Percentiles rank a stretch among this genome's conserved stretches.
These are phyloP conservation scores for Tholera decimalis DNA, from an alignment of 2,888 invertebrate species.

Conservation along the genomic window DNA sequence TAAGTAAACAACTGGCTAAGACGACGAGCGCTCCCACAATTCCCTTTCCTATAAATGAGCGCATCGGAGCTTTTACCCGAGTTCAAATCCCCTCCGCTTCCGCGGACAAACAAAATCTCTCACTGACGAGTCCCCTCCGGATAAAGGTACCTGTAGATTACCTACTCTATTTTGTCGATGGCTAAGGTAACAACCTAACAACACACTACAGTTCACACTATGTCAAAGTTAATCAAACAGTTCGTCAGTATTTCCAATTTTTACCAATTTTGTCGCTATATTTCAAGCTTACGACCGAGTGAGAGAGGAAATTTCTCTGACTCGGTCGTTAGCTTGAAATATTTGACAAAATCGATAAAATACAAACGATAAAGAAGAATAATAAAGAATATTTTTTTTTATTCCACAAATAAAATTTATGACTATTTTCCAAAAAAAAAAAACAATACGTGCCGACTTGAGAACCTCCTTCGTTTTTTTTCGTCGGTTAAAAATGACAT, in stretches of 20 bases:
- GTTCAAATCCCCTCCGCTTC: constrained; percentile 42
- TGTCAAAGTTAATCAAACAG: constrained; percentile 26
- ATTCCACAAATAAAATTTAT: too few relatives aligned
- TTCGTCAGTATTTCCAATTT: constrained; percentile 10
- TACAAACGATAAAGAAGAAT: neutral
- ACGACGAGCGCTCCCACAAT: constrained; percentile 28
- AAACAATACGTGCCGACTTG: too few relatives aligned
- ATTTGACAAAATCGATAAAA: constrained; percentile 5
- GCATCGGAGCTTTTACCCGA: constrained; percentile 31
- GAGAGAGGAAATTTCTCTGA: too few relatives aligned
- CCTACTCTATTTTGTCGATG: constrained; percentile 26
- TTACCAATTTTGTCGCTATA: neutral
- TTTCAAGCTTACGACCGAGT: too few relatives aligned
- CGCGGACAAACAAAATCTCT: constrained; percentile 45
- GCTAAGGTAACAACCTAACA: constrained; percentile 11
- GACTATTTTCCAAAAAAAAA: too few relatives aligned
- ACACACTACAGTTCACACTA: neutral
- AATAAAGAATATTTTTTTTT: too few relatives aligned
- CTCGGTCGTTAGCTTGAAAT: neutral
- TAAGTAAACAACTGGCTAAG: constrained; percentile 16
- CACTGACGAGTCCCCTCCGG: constrained; percentile 2
- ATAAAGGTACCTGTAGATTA: constrained; percentile 17
- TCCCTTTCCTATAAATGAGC: constrained; percentile 26
- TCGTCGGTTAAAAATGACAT: too few relatives aligned
- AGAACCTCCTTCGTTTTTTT: too few relatives aligned